Evolutionary conservation across 2,797 vertebrate genomes (phyloP).

Genomic region (Cheracebus regulus): DNA sequence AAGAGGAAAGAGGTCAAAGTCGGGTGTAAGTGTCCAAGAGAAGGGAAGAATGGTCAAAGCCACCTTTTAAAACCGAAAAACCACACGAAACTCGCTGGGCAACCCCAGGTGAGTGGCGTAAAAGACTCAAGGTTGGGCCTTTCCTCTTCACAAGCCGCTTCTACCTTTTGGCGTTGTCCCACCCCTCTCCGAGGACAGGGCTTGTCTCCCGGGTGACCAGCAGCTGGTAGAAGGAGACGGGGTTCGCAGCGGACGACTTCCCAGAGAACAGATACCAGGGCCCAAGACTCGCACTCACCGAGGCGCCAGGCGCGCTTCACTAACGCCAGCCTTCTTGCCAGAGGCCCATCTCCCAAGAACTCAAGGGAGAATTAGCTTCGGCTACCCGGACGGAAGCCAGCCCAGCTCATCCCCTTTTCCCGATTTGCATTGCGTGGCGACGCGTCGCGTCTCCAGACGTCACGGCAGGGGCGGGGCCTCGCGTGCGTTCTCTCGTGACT

Average conservation of each 20-base stretch:
- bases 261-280: not conserved
- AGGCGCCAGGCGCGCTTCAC: not conserved
- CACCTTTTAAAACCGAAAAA: not conserved
- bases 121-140: not conserved
- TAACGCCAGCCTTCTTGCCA: conserved; percentile 4
- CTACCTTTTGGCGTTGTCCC: not conserved
- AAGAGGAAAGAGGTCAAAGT: conserved; percentile 29
- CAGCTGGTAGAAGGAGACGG: not conserved
- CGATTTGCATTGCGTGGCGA: conserved; percentile 67
- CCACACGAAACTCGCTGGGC: not conserved
- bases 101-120: not conserved
- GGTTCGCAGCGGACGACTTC: not conserved
- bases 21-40: not conserved
- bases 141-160: not conserved
- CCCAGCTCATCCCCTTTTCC: conserved; percentile 67
- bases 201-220: not conserved
- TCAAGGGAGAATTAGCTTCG: not conserved
- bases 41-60: not conserved
- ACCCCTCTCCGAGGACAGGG: not conserved
- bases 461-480: not conserved
- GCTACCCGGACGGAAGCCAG: not conserved
- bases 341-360: conserved; percentile 56
- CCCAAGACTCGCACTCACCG: conserved; percentile 68
- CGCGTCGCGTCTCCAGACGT: conserved; percentile 63
- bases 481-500: not conserved